These are phyloP conservation scores for Aphis craccivora DNA, from an alignment of 1,140 invertebrate genomes.

Conservation along the genomic window DNA sequence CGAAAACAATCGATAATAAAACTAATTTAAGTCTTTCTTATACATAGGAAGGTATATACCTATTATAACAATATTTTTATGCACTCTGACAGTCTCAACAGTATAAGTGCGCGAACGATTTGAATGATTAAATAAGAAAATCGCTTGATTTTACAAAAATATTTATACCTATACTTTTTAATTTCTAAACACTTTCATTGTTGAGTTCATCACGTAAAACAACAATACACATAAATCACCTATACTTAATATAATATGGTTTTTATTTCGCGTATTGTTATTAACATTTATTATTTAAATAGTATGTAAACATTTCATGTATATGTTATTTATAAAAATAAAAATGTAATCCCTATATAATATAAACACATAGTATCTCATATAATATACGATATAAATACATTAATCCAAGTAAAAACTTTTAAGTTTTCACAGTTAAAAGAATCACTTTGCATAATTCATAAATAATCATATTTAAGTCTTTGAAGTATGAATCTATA, in stretches of 20 bases:
- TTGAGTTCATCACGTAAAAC: background rate
- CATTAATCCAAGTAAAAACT: background rate
- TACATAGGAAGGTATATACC: too few relatives aligned
- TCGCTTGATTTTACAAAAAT: background rate
- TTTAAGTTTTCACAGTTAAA: background rate
- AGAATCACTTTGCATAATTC: too few relatives aligned
- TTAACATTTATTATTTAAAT: background rate
- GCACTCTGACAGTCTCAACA: background rate
- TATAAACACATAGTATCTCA: background rate
- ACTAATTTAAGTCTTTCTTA: background rate
- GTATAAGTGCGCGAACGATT: background rate
- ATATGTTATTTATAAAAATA: too few relatives aligned
- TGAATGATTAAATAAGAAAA: background rate
- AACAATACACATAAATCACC: background rate
- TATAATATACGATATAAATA: background rate
- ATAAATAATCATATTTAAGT: background rate
- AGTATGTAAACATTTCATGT: too few relatives aligned
- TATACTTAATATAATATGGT: background rate
- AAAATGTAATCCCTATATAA: background rate
- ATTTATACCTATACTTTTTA: background rate
- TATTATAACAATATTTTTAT: background rate
- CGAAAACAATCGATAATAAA: conserved; percentile 2
- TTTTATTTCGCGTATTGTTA: background rate
- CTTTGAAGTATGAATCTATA: background rate
- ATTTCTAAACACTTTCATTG: background rate